Base-by-base conservation (phyloP, 2,113 vertebrate genomes). In the Ictidomys tridecemlineatus region DNA sequence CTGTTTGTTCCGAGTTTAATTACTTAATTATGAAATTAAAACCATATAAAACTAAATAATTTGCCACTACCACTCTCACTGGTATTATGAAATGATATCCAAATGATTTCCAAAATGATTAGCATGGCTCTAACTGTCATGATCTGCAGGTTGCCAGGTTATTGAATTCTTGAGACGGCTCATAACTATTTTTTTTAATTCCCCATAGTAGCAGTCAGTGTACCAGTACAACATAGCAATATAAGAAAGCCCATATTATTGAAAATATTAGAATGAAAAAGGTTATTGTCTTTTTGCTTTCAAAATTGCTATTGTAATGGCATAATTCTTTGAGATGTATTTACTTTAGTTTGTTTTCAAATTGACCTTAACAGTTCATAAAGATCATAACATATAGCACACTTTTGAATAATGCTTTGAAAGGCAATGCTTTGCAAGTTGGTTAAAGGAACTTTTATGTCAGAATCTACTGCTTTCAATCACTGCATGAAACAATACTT, bases 1-100 rank as follows among this genome's bases (percentile, higher is more conserved):
- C 73, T 85, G 92, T 95, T 97, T 96, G 74, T 96, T 93, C 80
- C 76, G 96, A 94, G 83, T 94, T 91, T 87, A 97, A 96, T 98
- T 98, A 96, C 95, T 97, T 98, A 98, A 98, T 96, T 97, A 96
- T 90, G 65, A 63, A 97, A 98, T 97, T 98, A 97, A 87, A 92
- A 96, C 94, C 94, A 98, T 90, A 94, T 90, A 95, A 85, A 96
- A 80, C 89, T 97, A 96, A 97, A 97, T 97, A 96, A 97, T 96
- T 93, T 93, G 92, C 89, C 67, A 92, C 53, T 97, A 95, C 42
- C 17, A 30, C 20, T 97, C 96, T 94, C 93, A 34, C 32, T 86
- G 90, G 94, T 87, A 76, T 98, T 90, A 77, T 96, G 96, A 92
- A 96, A 96, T 79, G 48, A 78, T 94, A 94, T 94, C 72, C 17